Evolutionary conservation across 30 jellyfish, hydroid and myxozoan species (phyloP).

Genomic region (Aurelia sp.): DNA sequence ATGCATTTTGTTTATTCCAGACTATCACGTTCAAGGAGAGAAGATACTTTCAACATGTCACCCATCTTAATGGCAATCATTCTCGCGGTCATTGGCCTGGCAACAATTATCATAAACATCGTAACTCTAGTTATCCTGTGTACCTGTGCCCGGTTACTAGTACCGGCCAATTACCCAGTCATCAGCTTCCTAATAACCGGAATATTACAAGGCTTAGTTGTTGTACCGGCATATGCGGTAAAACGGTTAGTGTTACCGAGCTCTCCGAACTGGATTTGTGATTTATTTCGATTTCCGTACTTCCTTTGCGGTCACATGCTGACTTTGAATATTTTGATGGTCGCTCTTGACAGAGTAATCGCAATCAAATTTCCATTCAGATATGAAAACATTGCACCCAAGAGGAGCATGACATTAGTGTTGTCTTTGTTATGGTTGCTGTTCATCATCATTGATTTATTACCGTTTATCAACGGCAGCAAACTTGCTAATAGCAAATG

Average conservation of each 20-base stretch:
- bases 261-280: constrained; percentile 57
- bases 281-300: constrained; percentile 53
- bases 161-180: constrained; percentile 48
- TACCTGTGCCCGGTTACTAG: constrained; percentile 20
- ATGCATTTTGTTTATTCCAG: no score
- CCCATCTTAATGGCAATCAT: background rate
- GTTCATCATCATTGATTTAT: constrained; percentile 13
- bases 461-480: constrained; percentile 43
- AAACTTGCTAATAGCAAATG: constrained; percentile 1
- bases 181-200: constrained; percentile 54
- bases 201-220: constrained; percentile 46
- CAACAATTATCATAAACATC: constrained; percentile 26
- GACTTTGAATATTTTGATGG: constrained; percentile 37
- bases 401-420: constrained; percentile 1
- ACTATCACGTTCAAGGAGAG: no score
- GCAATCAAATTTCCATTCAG: constrained; percentile 38
- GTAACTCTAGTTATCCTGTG: constrained; percentile 23
- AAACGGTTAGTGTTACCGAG: constrained; percentile 20
- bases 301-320: constrained; percentile 65
- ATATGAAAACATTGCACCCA: constrained; percentile 1
- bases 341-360: constrained; percentile 37
- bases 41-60: background rate
- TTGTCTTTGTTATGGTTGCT: constrained; percentile 14
- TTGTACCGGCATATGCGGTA: constrained; percentile 39
- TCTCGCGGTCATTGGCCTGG: constrained; percentile 14